These are phyloP conservation scores for Procavia capensis DNA, from an alignment of 2,113 vertebrate genomes.

Conservation along the genomic window DNA sequence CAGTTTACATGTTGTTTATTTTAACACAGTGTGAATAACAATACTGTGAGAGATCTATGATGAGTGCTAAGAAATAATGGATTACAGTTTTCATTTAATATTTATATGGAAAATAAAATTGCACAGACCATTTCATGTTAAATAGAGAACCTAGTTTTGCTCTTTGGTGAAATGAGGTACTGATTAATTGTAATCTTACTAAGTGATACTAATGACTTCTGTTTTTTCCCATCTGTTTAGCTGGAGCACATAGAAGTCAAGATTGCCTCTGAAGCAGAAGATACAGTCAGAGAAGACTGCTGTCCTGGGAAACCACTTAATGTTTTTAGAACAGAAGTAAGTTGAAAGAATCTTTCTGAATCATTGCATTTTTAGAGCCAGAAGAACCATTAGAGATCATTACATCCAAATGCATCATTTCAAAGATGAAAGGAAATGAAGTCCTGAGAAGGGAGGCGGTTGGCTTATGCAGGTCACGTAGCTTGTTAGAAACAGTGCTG, in stretches of 20 bases:
- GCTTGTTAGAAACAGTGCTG: background rate
- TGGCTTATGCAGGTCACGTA: background rate
- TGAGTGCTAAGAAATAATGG: conserved; percentile 50
- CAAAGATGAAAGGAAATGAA: conserved; percentile 11
- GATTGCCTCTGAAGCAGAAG: conserved; percentile 96
- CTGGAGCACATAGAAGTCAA: conserved; percentile 95
- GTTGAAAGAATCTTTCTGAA: conserved; percentile 56
- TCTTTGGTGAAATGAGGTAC: conserved; percentile 64
- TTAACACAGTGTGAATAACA: background rate
- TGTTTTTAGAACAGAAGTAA: conserved; percentile 95
- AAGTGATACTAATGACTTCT: conserved; percentile 60
- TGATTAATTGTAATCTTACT: conserved; percentile 57
- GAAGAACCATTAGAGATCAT: conserved; percentile 45
- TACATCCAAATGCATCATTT: background rate
- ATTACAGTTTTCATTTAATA: conserved; percentile 50
- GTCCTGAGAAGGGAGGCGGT: background rate
- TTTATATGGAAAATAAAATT: conserved; percentile 64
- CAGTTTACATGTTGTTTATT: too few species aligned
- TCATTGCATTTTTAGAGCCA: conserved; percentile 37
- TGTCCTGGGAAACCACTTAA: conserved; percentile 97
- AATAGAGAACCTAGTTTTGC: conserved; percentile 46
- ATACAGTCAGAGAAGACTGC: conserved; percentile 97
- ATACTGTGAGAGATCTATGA: conserved; percentile 10
- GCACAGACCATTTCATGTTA: conserved; percentile 59
- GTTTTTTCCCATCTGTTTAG: conserved; percentile 80